A percentile compares a stretch with the other conserved stretches of the same genome.
phyloP scores from a whole-genome alignment of 2,113 vertebrate species.

The Pan paniscus region DNA sequence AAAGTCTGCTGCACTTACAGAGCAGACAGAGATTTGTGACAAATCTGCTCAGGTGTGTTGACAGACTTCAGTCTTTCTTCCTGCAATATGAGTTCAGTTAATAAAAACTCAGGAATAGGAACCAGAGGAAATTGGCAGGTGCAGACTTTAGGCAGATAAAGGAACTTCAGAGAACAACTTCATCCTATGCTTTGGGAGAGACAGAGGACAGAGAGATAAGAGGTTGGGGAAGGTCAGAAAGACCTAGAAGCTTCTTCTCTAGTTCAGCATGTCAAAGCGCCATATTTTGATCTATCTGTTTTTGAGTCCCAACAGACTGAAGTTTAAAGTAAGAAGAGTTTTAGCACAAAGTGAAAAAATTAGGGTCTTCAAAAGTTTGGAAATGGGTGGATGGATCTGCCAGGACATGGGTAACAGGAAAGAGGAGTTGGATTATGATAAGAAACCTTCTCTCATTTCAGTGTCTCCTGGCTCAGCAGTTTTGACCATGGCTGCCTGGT shows the following conservation, averaged over 20 bases:
- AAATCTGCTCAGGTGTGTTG: not conserved
- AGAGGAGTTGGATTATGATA: accelerated
- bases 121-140: too few species aligned
- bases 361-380: accelerated
- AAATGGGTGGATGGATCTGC: accelerated
- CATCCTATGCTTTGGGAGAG: not conserved
- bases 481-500: accelerated
- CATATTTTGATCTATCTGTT: not conserved
- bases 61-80: not conserved
- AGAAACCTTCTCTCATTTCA: accelerated
- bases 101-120: not conserved
- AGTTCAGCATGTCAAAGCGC: not conserved
- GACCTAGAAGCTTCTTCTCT: not conserved
- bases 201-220: not conserved
- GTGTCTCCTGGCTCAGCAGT: accelerated
- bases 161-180: not conserved
- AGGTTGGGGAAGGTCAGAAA: not conserved
- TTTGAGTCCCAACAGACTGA: not conserved
- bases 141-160: not conserved
- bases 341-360: not conserved
- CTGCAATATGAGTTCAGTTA: not conserved
- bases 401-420: too few species aligned
- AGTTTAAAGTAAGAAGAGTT: not conserved
- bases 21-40: not conserved
- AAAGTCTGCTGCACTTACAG: not conserved